Evolutionary conservation across 1,140 invertebrate genomes (phyloP), one percentile per base, ranked within the genome.

Genomic region (Maconellicoccus hirsutus): DNA sequence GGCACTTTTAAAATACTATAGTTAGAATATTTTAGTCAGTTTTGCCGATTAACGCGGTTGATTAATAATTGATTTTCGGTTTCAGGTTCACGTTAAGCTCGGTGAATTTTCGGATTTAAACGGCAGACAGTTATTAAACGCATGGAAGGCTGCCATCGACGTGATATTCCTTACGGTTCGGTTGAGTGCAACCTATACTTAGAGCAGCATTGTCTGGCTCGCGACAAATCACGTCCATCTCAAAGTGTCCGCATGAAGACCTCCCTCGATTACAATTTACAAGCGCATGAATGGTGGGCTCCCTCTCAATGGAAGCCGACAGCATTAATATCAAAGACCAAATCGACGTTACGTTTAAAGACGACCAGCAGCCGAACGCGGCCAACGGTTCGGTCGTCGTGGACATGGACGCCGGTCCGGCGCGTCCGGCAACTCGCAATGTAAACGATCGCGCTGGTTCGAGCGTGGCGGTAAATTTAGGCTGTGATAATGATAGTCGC

Each of bases 251-350:
- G 61, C 61, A 66, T 66, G 61, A 66, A 66, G 61, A 66, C 61
- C 25, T 26, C 21, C 16, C 16, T 26, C 25, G 61, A 66, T 26
- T 16, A 23, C 10, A 23, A 66, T 66, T 16, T 66, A 66, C 61
- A 25, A 23, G 19, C 61, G 16, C 10, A 66, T 66, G 61, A 66
- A 66, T 66, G 61, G 61, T 26, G 61, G 61, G 25, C 61, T 66
- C 61, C 61, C 22, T 66, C 25, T 66, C 61, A 66, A 66, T 66
- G 61, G 61, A 66, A 26, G 25, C 61, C 61, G n/a, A 59, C 52
- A 52, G 42, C 42, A 26, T 23, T 25, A 14, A 66, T 66, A 23
- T 66, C 61, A 66, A 66, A 3, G 3, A 66, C 10, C 14, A 66
- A 66, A 25, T 25, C 52, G 16, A n/a, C 16, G 14, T 22, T 23